Conservation (phyloP, 1,140 invertebrate genomes). For the Apocrypta bakeri region DNA sequence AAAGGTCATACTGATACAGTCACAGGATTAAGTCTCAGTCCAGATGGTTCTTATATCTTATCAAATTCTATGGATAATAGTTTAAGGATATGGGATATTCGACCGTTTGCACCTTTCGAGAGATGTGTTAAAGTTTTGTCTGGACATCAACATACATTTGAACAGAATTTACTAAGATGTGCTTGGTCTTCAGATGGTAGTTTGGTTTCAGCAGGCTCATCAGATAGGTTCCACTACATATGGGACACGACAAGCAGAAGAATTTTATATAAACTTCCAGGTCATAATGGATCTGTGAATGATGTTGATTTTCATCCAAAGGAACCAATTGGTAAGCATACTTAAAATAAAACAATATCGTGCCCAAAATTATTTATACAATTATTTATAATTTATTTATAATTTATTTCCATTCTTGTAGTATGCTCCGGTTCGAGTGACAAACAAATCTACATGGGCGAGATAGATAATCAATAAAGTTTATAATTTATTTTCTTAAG, state of each 20-base stretch:
- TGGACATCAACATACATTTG: slow-evolving; percentile 98
- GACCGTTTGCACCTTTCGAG: slow-evolving; percentile 89
- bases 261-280: slow-evolving; percentile 97
- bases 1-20: slow-evolving; percentile 94
- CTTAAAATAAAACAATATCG: not conserved
- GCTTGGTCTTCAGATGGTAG: slow-evolving; percentile 88
- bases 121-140: slow-evolving; percentile 94
- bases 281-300: slow-evolving; percentile 98
- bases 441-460: slow-evolving; percentile 96
- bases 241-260: slow-evolving; percentile 96
- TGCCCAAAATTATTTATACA: slow-evolving; percentile 33
- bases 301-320: slow-evolving; percentile 96
- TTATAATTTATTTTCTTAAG: not conserved
- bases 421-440: slow-evolving; percentile 96
- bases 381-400: too few relatives aligned
- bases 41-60: slow-evolving; percentile 95
- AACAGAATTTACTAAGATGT: slow-evolving; percentile 90
- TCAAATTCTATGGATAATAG: slow-evolving; percentile 99
- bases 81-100: slow-evolving; percentile 86
- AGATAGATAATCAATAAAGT: slow-evolving; percentile 78
- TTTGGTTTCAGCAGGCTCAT: slow-evolving; percentile 90
- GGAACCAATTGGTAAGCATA: slow-evolving; percentile 88
- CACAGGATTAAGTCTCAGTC: slow-evolving; percentile 93
- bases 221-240: slow-evolving; percentile 96
- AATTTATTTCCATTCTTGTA: slow-evolving; percentile 73